These are phyloP conservation scores for Amphipyra berbera DNA, from an alignment of 2,888 invertebrate genomes.

Conservation along the genomic window DNA sequence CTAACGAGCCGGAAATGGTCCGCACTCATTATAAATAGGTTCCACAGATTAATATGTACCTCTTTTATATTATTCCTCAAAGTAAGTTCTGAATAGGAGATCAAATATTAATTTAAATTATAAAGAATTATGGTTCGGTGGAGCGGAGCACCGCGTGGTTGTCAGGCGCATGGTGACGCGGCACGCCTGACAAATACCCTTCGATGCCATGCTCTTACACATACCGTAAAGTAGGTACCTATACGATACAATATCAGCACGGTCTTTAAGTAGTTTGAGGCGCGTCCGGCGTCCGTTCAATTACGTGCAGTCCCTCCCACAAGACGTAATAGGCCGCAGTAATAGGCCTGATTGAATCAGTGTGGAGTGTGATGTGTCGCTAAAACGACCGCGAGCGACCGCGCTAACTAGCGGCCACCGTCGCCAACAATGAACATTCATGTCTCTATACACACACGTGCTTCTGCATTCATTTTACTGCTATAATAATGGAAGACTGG, in stretches of 20 bases:
- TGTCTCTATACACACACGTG: no score
- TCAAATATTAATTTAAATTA: conserved; percentile 1
- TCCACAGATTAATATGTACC: background rate
- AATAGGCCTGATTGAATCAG: conserved; percentile 2
- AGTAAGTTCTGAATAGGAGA: background rate
- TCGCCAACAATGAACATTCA: no score
- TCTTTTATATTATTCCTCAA: background rate
- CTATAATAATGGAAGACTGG: background rate
- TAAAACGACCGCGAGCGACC: no score
- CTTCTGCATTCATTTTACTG: background rate
- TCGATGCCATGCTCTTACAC: background rate
- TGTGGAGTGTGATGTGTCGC: background rate
- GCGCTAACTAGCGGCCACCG: no score
- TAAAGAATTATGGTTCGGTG: background rate
- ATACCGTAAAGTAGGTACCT: background rate
- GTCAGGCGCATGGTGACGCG: background rate
- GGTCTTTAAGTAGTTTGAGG: background rate
- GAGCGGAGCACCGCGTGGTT: background rate
- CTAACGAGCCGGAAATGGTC: conserved; percentile 3
- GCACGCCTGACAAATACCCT: background rate
- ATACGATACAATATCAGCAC: background rate
- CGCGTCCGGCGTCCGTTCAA: conserved; percentile 5
- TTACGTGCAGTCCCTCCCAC: conserved; percentile 1
- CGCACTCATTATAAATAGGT: background rate
- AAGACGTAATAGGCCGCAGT: background rate